A percentile compares a stretch with the other conserved stretches of the same genome.
Evolutionary conservation across 1,140 invertebrate genomes (phyloP).

Genomic region (Hyposmocoma kahamanoa): DNA sequence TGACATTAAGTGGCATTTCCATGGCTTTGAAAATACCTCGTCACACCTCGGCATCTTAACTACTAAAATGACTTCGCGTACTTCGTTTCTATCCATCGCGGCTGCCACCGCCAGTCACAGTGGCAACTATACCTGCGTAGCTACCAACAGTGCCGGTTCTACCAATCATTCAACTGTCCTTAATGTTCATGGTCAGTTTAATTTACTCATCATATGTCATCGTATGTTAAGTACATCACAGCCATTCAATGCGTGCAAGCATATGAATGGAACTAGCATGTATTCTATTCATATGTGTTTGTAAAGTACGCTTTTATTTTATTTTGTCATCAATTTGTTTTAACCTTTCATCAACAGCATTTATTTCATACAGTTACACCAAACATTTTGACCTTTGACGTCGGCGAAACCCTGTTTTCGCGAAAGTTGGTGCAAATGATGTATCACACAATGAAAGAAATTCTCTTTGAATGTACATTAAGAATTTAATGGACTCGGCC

Average conservation of each 20-base stretch:
- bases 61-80: constrained; percentile 82
- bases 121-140: constrained; percentile 88
- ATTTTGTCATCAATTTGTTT: constrained; percentile 31
- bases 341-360: constrained; percentile 31
- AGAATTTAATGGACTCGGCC: constrained; percentile 69
- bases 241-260: constrained; percentile 28
- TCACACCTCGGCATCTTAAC: constrained; percentile 81
- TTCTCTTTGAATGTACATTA: constrained; percentile 75
- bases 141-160: constrained; percentile 82
- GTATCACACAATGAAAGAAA: constrained; percentile 82
- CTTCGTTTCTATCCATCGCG: constrained; percentile 86
- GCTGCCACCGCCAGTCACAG: constrained; percentile 83
- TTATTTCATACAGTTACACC: constrained; percentile 74
- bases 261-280: constrained; percentile 55
- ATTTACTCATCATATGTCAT: constrained; percentile 32
- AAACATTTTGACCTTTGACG: constrained; percentile 74
- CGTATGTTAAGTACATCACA: constrained; percentile 33
- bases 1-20: constrained; percentile 84
- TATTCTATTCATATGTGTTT: constrained; percentile 41
- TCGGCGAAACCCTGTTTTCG: constrained; percentile 55
- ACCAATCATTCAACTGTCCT: constrained; percentile 80
- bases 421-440: constrained; percentile 80
- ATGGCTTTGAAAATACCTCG: constrained; percentile 77
- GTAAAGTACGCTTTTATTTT: constrained; percentile 36
- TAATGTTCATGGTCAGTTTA: constrained; percentile 81